Evolutionary conservation across 1,140 invertebrate genomes (phyloP), one percentile per base, ranked within the genome.

Genomic region (Diachasma alloeum): DNA sequence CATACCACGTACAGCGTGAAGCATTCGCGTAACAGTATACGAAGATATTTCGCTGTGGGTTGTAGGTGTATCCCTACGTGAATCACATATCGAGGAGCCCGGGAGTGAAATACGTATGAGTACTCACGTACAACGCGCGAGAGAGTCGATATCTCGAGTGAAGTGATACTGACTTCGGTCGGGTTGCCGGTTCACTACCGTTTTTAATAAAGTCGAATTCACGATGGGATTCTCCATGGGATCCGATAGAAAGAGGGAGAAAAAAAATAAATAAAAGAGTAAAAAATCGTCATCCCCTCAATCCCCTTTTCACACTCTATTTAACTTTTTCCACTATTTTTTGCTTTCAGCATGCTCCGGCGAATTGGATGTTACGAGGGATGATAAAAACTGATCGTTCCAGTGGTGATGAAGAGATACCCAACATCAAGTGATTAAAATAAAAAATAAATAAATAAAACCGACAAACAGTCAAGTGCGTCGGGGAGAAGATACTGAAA

Each of bases 161-260:
- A 15, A 72, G 37, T 68, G 24, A 77, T 67, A 77, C 37, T 63
- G 22, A 72, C 24, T 67, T 53, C n/a, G 44, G 36, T 72, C 44
- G 69, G 42, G 48, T 42, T 56, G 19, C 72, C n/a, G 36, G 36
- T 39, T 76, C 77, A 78, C 66, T 78, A 70, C 74, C 74, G 46
- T 76, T 78, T 78, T 78, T 78, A 78, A 76, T 78, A 76, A 75
- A 78, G 74, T 78, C 72, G 72, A 76, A 76, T 78, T 78, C 74
- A 78, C 72, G 74, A 46, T 53, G 70, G 24, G 37, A 48, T 19
- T 39, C 67, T 39, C 67, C 31, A 19, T 37, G 67, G 19, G 42
- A 74, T 3, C 15, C 31, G 6, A 2, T 2, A 31, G 31, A 31
- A 31, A 31, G 31, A 31, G 48, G 31, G 22, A 17, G 26, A 37